These are phyloP conservation scores for Rhinatrema bivittatum DNA, from an alignment of 2,797 vertebrate species.

Conservation along the genomic window DNA sequence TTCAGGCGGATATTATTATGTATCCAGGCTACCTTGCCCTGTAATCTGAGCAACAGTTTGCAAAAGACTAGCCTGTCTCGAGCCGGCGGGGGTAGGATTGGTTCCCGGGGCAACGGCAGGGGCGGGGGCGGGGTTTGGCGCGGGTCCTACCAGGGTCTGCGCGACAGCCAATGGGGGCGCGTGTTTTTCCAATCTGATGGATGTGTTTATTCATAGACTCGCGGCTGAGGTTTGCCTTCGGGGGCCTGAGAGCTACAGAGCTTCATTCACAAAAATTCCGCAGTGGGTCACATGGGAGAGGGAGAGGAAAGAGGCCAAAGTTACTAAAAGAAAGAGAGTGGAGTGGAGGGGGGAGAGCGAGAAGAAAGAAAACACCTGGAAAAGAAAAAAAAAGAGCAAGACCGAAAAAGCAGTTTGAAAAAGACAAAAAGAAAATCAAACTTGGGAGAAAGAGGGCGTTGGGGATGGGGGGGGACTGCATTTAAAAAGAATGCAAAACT, in stretches of 20 bases:
- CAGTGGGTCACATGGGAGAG: constrained; percentile 33
- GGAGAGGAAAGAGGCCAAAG: constrained; percentile 30
- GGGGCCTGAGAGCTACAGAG: constrained; percentile 7
- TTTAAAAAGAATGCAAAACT: too few relatives aligned
- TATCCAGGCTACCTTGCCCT: constrained; percentile 7
- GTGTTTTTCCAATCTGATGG: constrained; percentile 37
- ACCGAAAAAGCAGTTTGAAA: too few relatives aligned
- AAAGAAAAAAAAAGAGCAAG: too few relatives aligned
- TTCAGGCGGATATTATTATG: constrained; percentile 6
- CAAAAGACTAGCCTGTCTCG: constrained; percentile 14
- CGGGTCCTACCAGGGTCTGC: constrained; percentile 32
- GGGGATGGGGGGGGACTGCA: too few relatives aligned
- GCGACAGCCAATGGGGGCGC: constrained; percentile 33
- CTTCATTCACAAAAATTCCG: constrained; percentile 54
- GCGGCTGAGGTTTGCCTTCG: constrained; percentile 19
- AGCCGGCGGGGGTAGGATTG: constrained; percentile 6
- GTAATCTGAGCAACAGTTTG: constrained; percentile 20
- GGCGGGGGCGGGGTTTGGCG: constrained; percentile 51
- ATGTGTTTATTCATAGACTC: constrained; percentile 30
- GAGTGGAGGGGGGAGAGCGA: neutral
- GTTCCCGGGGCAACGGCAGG: constrained; percentile 43
- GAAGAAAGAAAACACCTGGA: neutral
- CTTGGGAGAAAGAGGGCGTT: too few relatives aligned
- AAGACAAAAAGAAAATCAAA: too few relatives aligned
- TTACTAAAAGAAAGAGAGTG: constrained; percentile 1